phyloP scores from a whole-genome alignment of 2,797 vertebrate species.

The Tangara arthus region DNA sequence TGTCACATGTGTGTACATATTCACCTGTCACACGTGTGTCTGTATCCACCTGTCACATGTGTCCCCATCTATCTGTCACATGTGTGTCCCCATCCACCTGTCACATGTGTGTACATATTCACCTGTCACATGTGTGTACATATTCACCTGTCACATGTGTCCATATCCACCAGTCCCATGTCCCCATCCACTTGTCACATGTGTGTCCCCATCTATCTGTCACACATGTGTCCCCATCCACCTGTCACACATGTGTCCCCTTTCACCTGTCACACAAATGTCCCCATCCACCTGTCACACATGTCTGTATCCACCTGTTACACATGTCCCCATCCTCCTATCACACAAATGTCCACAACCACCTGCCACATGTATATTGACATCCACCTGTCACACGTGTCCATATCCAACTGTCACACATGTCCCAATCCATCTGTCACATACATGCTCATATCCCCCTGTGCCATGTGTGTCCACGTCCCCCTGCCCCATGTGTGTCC shows the following conservation, averaged over 20 bases:
- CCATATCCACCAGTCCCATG: not conserved
- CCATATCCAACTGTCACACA: too few relatives aligned
- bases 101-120: fast-evolving
- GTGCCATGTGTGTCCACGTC: too few relatives aligned
- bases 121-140: not conserved
- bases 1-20: too few relatives aligned
- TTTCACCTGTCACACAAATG: too few relatives aligned
- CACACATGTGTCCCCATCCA: fast-evolving
- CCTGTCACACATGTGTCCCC: fast-evolving
- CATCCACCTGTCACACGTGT: not conserved
- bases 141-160: too few relatives aligned
- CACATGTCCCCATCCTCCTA: too few relatives aligned
- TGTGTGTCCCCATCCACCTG: fast-evolving
- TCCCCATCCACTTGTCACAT: not conserved
- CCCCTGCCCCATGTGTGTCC: too few relatives aligned
- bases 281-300: too few relatives aligned
- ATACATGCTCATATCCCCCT: too few relatives aligned
- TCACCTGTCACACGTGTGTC: too few relatives aligned
- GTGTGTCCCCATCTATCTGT: fast-evolving
- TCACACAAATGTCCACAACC: not conserved
- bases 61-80: fast-evolving
- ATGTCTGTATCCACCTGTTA: not conserved
- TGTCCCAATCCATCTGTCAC: too few relatives aligned
- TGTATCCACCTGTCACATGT: fast-evolving
- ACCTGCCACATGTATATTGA: too few relatives aligned